Percentiles rank a stretch among this genome's conserved stretches.
phyloP scores from a whole-genome alignment of 2,113 vertebrate species.

The Elephas maximus region DNA sequence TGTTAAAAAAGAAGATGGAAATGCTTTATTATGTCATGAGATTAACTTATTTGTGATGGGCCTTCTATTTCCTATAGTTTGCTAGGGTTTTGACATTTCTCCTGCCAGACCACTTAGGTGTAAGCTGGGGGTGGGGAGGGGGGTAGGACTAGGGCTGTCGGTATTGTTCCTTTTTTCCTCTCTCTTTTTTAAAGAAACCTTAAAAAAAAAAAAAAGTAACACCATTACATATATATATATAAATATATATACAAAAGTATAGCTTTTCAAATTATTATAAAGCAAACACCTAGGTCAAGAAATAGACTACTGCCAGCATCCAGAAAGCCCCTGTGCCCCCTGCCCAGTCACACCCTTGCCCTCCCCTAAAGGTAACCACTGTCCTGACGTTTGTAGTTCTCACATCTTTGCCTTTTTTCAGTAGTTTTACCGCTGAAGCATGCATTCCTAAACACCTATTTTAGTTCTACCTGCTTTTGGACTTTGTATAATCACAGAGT shows the following conservation, averaged over 20 bases:
- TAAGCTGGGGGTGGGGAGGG: background rate
- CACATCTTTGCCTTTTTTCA: background rate
- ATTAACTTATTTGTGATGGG: constrained; percentile 10
- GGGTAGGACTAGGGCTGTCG: background rate
- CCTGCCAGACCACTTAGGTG: background rate
- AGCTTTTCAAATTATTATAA: background rate
- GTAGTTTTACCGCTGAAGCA: background rate
- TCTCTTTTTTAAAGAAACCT: background rate
- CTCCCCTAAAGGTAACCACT: background rate
- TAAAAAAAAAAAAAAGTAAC: background rate
- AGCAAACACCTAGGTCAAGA: background rate
- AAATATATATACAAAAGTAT: background rate
- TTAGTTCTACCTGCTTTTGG: background rate
- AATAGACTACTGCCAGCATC: background rate
- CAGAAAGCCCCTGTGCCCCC: accelerated
- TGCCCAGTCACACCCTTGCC: background rate
- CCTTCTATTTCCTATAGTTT: background rate
- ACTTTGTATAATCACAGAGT: background rate
- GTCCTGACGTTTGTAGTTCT: background rate
- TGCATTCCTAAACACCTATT: background rate
- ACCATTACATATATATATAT: background rate
- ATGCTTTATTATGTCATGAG: background rate
- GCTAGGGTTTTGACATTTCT: background rate
- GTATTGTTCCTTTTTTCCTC: background rate
- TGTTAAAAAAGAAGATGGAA: background rate